Evolutionary conservation across 2,888 invertebrate genomes (phyloP).

Genomic region (Pachymerium ferrugineum): DNA sequence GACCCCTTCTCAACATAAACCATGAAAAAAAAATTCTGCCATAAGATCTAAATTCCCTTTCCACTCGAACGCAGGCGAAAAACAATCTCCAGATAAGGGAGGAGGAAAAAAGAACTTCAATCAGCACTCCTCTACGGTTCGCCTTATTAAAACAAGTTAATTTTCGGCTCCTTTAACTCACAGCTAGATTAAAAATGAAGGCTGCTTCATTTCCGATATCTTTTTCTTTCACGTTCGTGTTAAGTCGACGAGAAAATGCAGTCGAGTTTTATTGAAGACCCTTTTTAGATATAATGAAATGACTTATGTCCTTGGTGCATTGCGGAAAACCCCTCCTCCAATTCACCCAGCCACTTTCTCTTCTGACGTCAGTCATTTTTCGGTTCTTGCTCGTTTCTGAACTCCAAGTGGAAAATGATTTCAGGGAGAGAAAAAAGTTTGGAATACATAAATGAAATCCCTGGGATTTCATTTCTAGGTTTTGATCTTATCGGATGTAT

Average conservation of each 20-base stretch:
- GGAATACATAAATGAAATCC: too few relatives aligned
- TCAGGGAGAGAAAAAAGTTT: too few relatives aligned
- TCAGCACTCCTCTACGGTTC: not conserved
- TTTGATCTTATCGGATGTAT: too few relatives aligned
- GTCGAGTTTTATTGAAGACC: not conserved
- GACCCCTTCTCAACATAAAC: too few relatives aligned
- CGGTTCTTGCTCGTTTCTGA: too few relatives aligned
- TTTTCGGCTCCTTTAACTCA: not conserved
- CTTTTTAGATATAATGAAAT: not conserved
- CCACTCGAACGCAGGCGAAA: too few relatives aligned
- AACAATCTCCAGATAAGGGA: not conserved
- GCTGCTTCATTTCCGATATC: not conserved
- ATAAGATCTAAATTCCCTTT: not conserved
- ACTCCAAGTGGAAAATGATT: too few relatives aligned
- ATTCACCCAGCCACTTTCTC: not conserved
- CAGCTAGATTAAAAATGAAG: not conserved
- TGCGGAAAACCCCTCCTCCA: not conserved
- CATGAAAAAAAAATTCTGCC: too few relatives aligned
- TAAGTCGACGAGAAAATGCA: conserved; percentile 18
- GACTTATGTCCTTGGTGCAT: not conserved
- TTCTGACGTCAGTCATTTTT: too few relatives aligned
- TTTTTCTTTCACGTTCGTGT: not conserved
- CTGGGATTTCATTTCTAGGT: too few relatives aligned
- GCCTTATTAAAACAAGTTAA: conserved; percentile 11
- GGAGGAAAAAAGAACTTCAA: not conserved